Conservation (phyloP, 2,113 vertebrate species). For the Oriolus oriolus region DNA sequence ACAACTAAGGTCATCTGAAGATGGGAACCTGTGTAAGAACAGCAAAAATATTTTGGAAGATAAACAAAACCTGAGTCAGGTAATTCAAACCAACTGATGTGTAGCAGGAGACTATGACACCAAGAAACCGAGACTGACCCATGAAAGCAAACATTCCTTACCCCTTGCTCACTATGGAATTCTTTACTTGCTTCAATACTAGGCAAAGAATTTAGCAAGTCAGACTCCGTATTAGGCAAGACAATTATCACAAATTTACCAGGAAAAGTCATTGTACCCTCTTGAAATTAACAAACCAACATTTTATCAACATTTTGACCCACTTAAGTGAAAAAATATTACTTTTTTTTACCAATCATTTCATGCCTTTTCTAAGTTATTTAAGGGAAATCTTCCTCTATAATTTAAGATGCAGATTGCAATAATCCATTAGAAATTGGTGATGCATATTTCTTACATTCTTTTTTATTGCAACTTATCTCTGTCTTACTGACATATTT, state of each 20-base stretch:
- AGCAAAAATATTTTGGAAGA: not conserved
- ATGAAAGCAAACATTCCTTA: conserved; percentile 13
- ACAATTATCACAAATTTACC: not conserved
- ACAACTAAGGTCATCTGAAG: not conserved
- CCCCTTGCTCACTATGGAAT: not conserved
- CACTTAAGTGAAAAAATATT: not conserved
- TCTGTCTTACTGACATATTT: not conserved
- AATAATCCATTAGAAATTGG: not conserved
- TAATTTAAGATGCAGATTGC: not conserved
- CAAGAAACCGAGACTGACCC: not conserved
- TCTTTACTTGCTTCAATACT: not conserved
- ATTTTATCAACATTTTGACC: not conserved
- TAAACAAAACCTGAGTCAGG: not conserved
- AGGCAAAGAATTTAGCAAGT: not conserved
- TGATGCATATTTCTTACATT: not conserved
- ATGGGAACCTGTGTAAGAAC: not conserved
- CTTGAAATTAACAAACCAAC: not conserved
- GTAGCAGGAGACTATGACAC: not conserved
- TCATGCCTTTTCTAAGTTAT: not conserved
- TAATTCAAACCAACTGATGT: not conserved
- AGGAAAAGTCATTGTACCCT: not conserved
- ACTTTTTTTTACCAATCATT: not conserved
- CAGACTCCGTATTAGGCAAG: not conserved
- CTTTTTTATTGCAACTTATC: not conserved
- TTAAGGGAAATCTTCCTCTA: not conserved